These are phyloP conservation scores for Stenichneumon culpator DNA, from an alignment of 2,888 invertebrate species.

Conservation along the genomic window DNA sequence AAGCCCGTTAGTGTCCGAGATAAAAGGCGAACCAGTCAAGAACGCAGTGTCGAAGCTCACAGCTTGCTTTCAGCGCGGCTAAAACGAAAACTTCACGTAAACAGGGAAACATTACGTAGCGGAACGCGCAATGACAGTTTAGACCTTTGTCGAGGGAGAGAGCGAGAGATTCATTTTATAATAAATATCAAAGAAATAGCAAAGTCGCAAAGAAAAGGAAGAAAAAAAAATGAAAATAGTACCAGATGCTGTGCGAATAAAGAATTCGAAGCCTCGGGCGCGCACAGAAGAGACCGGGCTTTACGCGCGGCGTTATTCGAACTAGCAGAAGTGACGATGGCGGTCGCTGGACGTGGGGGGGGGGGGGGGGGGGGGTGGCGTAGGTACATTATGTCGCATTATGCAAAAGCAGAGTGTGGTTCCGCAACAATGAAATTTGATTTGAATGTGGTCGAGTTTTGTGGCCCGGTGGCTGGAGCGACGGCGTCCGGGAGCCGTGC, in stretches of 20 bases:
- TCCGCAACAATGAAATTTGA: constrained; percentile 69
- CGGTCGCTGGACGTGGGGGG: background rate
- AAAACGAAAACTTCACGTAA: background rate
- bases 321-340: background rate
- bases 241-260: background rate
- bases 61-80: background rate
- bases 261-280: background rate
- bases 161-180: background rate
- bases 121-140: background rate
- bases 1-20: constrained; percentile 13
- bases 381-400: constrained; percentile 63
- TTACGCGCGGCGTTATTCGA: background rate
- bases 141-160: background rate
- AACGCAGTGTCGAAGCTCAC: constrained; percentile 13
- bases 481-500: background rate
- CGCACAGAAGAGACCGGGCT: background rate
- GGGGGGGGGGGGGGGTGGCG: background rate
- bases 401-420: constrained; percentile 55
- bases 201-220: background rate
- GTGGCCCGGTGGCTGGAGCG: constrained; percentile 41
- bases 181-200: background rate
- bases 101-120: background rate
- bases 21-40: constrained; percentile 32
- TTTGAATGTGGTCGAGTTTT: constrained; percentile 69
- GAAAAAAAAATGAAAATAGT: background rate